These are phyloP conservation scores for Erebia epiphron DNA, from an alignment of 2,888 invertebrate genomes.

Conservation along the genomic window DNA sequence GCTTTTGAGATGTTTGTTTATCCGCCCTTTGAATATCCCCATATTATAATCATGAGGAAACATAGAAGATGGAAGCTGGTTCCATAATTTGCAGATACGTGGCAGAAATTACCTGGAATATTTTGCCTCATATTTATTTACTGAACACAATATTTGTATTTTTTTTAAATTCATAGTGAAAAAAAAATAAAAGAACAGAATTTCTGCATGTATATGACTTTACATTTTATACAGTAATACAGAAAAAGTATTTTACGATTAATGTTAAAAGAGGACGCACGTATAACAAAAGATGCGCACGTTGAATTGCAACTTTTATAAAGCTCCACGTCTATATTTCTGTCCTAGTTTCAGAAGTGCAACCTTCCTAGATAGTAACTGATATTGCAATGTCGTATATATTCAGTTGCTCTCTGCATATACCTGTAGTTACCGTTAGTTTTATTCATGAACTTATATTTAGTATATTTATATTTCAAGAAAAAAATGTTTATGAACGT, in stretches of 20 bases:
- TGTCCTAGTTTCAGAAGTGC: constrained; percentile 22
- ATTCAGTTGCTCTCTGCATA: neutral
- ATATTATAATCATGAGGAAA: too few species aligned
- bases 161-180: too few species aligned
- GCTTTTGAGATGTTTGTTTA: too few species aligned
- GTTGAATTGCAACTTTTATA: constrained; percentile 17
- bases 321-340: constrained; percentile 15
- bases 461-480: too few species aligned
- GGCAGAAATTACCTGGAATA: too few species aligned
- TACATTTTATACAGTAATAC: constrained; percentile 2
- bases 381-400: constrained; percentile 19
- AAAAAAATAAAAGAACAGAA: neutral
- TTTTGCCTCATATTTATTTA: too few species aligned
- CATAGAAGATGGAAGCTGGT: too few species aligned
- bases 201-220: neutral
- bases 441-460: neutral
- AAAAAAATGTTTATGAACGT: too few species aligned
- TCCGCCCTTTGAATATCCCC: too few species aligned
- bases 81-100: too few species aligned
- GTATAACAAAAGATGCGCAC: constrained; percentile 21
- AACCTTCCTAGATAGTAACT: constrained; percentile 12
- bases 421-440: neutral
- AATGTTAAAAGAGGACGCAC: constrained; percentile 17
- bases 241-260: constrained; percentile 7
- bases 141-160: too few species aligned